Conservation (phyloP, 2,888 invertebrate species). For the Kryphioiulus occultus region DNA sequence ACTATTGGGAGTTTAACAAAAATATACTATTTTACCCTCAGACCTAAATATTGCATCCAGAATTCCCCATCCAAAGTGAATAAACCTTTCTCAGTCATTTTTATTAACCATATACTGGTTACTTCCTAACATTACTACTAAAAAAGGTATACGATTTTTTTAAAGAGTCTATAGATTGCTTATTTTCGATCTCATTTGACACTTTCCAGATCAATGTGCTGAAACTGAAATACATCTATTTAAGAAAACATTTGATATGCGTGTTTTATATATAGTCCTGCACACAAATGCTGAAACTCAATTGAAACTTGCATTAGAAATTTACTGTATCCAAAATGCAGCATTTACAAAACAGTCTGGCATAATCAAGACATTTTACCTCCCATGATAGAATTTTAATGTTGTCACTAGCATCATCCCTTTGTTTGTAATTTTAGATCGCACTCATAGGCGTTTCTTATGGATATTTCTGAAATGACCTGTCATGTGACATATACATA, state of each 20-base stretch:
- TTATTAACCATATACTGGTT: not conserved
- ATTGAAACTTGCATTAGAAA: not conserved
- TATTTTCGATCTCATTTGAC: not conserved
- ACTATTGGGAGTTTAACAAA: no score
- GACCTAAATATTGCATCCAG: no score
- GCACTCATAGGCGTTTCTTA: not conserved
- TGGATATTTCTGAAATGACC: slow-evolving; percentile 3
- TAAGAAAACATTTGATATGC: slow-evolving; percentile 16
- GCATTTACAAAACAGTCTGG: not conserved
- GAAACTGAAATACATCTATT: not conserved
- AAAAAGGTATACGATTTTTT: slow-evolving; percentile 37
- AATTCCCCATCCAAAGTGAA: no score
- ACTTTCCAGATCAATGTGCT: not conserved
- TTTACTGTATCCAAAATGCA: not conserved
- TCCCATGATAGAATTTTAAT: not conserved
- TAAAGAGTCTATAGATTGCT: not conserved
- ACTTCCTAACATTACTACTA: not conserved
- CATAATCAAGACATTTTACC: not conserved
- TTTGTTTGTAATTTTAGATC: slow-evolving; percentile 11
- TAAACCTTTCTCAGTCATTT: no score
- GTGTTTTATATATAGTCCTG: not conserved
- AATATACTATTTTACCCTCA: no score
- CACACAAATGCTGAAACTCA: not conserved
- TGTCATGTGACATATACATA: slow-evolving; percentile 31
- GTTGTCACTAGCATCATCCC: not conserved